Percentiles rank a stretch among this genome's conserved stretches.
phyloP scores from a whole-genome alignment of 2,888 invertebrate species.

The Polyploca ridens region DNA sequence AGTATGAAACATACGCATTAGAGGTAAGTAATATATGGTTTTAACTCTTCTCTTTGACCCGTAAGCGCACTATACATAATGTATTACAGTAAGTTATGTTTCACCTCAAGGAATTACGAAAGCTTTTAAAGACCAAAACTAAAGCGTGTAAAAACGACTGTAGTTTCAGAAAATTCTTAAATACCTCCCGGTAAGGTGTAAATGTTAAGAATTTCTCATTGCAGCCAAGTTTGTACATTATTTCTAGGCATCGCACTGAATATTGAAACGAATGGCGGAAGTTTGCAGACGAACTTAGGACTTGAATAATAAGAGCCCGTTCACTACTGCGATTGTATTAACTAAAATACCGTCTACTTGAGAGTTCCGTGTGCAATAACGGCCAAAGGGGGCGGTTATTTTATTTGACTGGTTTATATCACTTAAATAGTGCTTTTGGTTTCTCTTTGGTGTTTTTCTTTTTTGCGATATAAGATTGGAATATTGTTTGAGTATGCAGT shows the following conservation, averaged over 20 bases:
- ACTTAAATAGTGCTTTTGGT: neutral
- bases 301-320: constrained; percentile 68
- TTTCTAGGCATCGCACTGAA: constrained; percentile 59
- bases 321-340: constrained; percentile 62
- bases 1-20: too few species aligned
- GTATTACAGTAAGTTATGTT: neutral
- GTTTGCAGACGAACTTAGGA: constrained; percentile 62
- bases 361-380: constrained; percentile 46
- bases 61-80: constrained; percentile 3
- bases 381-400: constrained; percentile 20
- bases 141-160: constrained; percentile 3
- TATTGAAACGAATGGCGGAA: constrained; percentile 74
- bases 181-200: constrained; percentile 34
- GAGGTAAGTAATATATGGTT: neutral
- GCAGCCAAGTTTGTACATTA: constrained; percentile 57
- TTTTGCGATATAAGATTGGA: neutral
- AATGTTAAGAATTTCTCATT: constrained; percentile 50
- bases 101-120: neutral
- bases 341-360: constrained; percentile 56
- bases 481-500: too few species aligned
- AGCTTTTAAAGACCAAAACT: constrained; percentile 8
- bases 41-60: neutral
- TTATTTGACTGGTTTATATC: neutral
- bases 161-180: constrained; percentile 25
- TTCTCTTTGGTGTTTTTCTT: neutral